Base-by-base conservation (phyloP, 2,888 invertebrate genomes). In the Chirona hameri region DNA sequence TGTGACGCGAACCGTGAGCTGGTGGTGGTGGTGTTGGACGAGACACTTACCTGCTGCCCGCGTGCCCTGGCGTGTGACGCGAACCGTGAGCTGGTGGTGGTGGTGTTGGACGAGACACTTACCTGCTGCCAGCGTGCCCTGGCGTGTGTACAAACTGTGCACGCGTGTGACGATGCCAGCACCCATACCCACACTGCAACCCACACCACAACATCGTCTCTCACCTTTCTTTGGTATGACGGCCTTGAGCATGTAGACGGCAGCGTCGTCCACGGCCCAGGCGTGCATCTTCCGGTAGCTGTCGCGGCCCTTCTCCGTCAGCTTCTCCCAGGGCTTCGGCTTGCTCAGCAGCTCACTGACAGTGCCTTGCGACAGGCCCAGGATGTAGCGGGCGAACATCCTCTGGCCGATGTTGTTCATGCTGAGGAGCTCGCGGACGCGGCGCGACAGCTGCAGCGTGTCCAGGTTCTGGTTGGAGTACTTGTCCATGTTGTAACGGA, bases 241-340 rank as follows among this genome's bases (percentile, higher is more conserved):
- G 86, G 97, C 96, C 90, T 99, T 99, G 89, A 99, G 93, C 87
- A 98, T 93, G 91, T 97, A 92, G 87, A 99, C 96, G 87, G 99
- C 98, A 87, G 95, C 94, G 88, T 98, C 98, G 90, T 99, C 99
- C 89, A 95, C 95, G 86, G 98, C 97, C 99, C 99, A 99, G 87
- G 97, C 97, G 90, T 98, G 97, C 97, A 99, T 99, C 90, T 99
- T 98, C 87, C 99, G 91, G 90, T 99, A 99, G 86, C 98, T 98
- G 90, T 99, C 99, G 83, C 99, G 91, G 60, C 99, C 99, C 89
- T 99, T 99, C 90, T 99, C 99, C 83, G 99, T 99, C 87, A 99
- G 91, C 90, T 99, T 99, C 90, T 98, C 98, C 99, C 99, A 99
- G 24, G 98, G 98, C 88, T 99, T 98, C 83, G 99, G 99, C 88